Evolutionary conservation across 2,797 vertebrate genomes (phyloP), one percentile per base, ranked within the genome.

Genomic region (Sciaenops ocellatus): DNA sequence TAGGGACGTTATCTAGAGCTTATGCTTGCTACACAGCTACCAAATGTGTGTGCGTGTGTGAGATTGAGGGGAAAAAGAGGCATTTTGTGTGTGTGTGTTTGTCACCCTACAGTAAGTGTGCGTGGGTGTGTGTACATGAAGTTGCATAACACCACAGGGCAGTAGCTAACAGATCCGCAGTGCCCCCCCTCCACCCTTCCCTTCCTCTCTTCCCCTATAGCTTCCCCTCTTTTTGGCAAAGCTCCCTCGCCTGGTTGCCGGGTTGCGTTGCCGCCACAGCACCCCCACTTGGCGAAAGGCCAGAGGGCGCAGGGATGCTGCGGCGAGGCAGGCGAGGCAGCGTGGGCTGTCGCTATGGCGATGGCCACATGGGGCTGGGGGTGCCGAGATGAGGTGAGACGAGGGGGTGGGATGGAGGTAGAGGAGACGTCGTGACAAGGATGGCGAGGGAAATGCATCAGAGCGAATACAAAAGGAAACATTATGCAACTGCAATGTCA

Each of bases 161-260:
- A 89, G 84, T 65, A 83, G 82, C 87, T 67, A 90, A 80, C 79
- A 83, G 85, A 90, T 89, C 91, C 83, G 92, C 93, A 93, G 90
- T 93, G 85, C 87, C 80, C 77, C 87, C 73, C 62, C 55, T 22
- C 72, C 78, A n/a, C 50, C 65, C 61, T 34, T 44, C 64, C 74
- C 69, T 73, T 62, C 55, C 64, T 61, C 64, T 61, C 73, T 82
- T 83, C 76, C 74, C 81, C 78, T 84, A 84, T 86, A 87, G 87
- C 73, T 78, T 83, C 76, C 75, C 74, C 70, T 69, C 57, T 86
- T 86, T 38, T 83, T 92, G 92, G 91, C 89, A 85, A 73, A 26
- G 76, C 79, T 90, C 85, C 85, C 84, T 84, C 24, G 60, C 69
- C 78, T 86, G 75, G 84, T 87, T 89, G 87, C 85, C 67, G 57